phyloP scores from a whole-genome alignment of 1,140 invertebrate genomes.

The Sminthurides bifidus region DNA sequence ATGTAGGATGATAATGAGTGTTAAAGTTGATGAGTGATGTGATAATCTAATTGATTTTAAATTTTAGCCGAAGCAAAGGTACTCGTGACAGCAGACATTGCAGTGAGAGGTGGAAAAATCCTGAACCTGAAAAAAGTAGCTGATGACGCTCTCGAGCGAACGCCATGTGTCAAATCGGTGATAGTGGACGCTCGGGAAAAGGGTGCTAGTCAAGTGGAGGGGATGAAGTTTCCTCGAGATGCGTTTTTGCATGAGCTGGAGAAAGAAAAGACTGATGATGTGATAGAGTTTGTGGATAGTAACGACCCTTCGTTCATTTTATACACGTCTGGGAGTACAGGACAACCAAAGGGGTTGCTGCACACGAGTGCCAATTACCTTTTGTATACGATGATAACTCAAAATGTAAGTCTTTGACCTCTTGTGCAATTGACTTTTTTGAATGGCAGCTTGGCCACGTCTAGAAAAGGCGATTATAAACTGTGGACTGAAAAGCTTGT shows the following conservation, averaged over 20 bases:
- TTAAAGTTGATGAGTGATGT: neutral
- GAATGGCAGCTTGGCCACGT: no score
- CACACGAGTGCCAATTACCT: constrained; percentile 46
- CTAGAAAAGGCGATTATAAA: no score
- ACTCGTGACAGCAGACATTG: constrained; percentile 44
- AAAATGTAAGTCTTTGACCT: constrained; percentile 36
- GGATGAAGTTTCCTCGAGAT: constrained; percentile 35
- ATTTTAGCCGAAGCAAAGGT: constrained; percentile 38
- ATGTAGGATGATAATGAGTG: neutral
- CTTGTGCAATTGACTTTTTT: neutral
- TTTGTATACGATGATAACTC: constrained; percentile 41
- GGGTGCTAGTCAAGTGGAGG: constrained; percentile 21
- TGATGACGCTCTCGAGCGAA: constrained; percentile 40
- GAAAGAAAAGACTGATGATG: constrained; percentile 33
- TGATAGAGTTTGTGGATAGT: constrained; percentile 39
- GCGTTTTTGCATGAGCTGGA: constrained; percentile 32
- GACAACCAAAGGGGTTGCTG: constrained; percentile 44
- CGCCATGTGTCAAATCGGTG: constrained; percentile 39
- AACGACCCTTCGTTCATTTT: constrained; percentile 47
- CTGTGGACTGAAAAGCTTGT: constrained; percentile 7
- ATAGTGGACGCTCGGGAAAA: constrained; percentile 40
- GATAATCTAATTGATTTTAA: neutral
- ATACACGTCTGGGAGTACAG: constrained; percentile 48
- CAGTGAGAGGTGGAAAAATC: constrained; percentile 40
- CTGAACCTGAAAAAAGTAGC: constrained; percentile 43